phyloP scores from a whole-genome alignment of 2,113 vertebrate genomes.

The Esox niger region DNA sequence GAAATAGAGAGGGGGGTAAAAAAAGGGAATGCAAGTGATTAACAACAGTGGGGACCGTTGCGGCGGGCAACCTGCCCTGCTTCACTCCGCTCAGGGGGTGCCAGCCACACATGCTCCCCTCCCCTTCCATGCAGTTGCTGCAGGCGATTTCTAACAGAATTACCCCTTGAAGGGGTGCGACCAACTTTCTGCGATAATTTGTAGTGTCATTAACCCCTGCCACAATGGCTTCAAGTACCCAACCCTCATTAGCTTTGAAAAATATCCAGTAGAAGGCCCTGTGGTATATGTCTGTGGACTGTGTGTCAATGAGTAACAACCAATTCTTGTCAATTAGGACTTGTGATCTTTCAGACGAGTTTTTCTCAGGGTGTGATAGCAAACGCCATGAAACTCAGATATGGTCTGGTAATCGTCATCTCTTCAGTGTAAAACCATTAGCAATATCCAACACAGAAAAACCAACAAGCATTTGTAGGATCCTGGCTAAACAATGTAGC shows the following conservation, averaged over 20 bases:
- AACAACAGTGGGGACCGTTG: slow-evolving; percentile 81
- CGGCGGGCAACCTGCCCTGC: slow-evolving; percentile 74
- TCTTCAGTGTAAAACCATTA: too few species aligned
- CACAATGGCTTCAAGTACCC: slow-evolving; percentile 31
- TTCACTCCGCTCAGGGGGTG: slow-evolving; percentile 65
- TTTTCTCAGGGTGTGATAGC: too few species aligned
- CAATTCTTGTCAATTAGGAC: too few species aligned
- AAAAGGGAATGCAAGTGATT: slow-evolving; percentile 81
- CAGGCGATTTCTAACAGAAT: slow-evolving; percentile 59
- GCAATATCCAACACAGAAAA: too few species aligned
- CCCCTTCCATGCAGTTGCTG: slow-evolving; percentile 56
- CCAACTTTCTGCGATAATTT: slow-evolving; percentile 48
- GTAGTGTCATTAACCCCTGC: slow-evolving; percentile 54
- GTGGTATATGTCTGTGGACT: too few species aligned
- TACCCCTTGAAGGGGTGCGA: slow-evolving; percentile 51
- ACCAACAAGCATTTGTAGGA: too few species aligned
- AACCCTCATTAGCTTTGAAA: slow-evolving; percentile 29
- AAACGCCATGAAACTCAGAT: too few species aligned
- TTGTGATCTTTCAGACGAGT: too few species aligned
- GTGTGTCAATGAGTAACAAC: too few species aligned
- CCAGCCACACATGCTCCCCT: slow-evolving; percentile 22
- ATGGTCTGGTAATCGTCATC: too few species aligned
- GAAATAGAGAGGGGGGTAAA: slow-evolving; percentile 11
- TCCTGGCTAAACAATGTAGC: too few species aligned
- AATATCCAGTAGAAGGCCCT: too few species aligned